Evolutionary conservation across 2,888 invertebrate genomes (phyloP), one percentile per base, ranked within the genome.

Genomic region (Metopia argyrocephala): DNA sequence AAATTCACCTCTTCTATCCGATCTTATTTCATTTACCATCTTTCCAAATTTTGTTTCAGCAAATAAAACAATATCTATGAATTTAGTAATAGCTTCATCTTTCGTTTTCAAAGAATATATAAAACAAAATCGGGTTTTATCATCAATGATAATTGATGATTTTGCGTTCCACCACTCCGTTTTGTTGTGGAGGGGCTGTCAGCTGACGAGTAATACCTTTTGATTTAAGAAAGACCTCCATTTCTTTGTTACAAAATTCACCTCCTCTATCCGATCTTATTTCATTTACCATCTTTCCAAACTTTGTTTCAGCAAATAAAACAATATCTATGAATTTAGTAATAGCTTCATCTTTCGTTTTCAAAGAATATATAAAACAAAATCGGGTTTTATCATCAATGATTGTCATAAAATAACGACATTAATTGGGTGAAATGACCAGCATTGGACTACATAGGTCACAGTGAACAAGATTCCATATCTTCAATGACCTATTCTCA

Each of bases 131-230:
- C 69, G n/a, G 45, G 27, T 18, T 6, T 59, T 15, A 48, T 70
- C 69, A 70, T 59, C 69, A 48, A 70, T 59, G 27, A 70, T 27
- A n/a, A n/a, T n/a, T n/a, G n/a, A n/a, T n/a, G n/a, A n/a, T n/a
- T n/a, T n/a, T n/a, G 5, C 45, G 38, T 23, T 38, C 38, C 15
- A 23, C 7, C 3, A 61, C 18, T 20, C 45, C 38, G 9, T 23
- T 61, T 61, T 18, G 38, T 45, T 61, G 45, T 15, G 12, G 52
- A 2, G 65, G 52, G 2, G 52, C 28, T 31, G 50, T 65, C 25
- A 65, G 21, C 21, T 65, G 52, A 31, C 52, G n/a, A 23, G 27
- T 18, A 46, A 66, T 66, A 9, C 54, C 66, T 23, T 50, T 66
- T 25, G 6, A 18, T 54, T 66, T 54, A 5, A 66, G 9, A 7